Conservation (phyloP, 2,797 vertebrate genomes). For the Vireo griseus region DNA sequence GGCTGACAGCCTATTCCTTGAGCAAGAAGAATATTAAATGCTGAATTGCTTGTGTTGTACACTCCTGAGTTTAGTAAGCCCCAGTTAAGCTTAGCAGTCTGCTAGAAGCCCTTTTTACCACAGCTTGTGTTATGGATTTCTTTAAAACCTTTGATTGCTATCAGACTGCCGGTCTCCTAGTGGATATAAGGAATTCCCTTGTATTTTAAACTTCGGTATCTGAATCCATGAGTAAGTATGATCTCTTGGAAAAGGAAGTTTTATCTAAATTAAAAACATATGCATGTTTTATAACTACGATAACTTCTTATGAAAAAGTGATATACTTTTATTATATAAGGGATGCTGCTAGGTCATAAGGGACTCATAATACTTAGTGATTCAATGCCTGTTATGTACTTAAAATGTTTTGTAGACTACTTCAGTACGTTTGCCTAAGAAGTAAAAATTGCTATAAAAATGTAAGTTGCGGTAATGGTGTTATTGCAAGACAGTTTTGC, state of each 20-base stretch:
- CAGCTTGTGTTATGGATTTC: not conserved
- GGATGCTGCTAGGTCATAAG: not conserved
- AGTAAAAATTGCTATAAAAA: constrained; percentile 65
- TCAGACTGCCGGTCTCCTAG: not conserved
- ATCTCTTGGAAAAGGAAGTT: not conserved
- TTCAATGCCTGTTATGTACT: not conserved
- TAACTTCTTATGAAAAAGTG: constrained; percentile 21
- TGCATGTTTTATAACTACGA: not conserved
- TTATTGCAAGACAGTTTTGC: constrained; percentile 55
- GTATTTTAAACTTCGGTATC: not conserved
- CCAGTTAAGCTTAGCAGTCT: not conserved
- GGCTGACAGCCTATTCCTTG: not conserved
- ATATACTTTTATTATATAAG: constrained; percentile 22
- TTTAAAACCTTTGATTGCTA: not conserved
- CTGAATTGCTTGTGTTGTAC: not conserved
- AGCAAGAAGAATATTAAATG: not conserved
- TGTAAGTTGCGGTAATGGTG: not conserved
- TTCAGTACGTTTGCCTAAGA: constrained; percentile 49
- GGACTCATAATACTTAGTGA: constrained; percentile 24
- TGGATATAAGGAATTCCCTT: not conserved
- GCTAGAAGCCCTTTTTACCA: not conserved
- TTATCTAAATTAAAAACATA: constrained; percentile 27
- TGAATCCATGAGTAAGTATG: not conserved
- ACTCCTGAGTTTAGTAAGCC: not conserved
- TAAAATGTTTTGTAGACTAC: constrained; percentile 45